Evolutionary conservation across 2,797 vertebrate genomes (phyloP), one percentile per base, ranked within the genome.

Genomic region (Molossus alvarezi): DNA sequence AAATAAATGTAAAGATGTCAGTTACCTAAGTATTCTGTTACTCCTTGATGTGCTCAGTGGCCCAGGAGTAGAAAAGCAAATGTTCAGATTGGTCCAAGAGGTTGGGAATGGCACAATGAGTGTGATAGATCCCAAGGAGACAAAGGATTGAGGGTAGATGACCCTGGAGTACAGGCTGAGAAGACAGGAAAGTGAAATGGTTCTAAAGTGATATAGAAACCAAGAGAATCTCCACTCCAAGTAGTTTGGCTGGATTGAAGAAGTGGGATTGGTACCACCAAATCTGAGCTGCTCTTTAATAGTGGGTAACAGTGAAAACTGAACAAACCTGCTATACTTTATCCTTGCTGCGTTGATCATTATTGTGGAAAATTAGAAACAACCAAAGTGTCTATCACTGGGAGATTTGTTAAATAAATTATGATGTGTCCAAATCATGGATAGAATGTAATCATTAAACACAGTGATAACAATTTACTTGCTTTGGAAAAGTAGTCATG

Each of bases 341-440:
- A 41, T 73, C 90, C 82, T 89, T 27, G 1, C 84, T 95, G 94
- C 90, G 62, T 97, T 69, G 18, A 48, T 90, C 60, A 75, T 69
- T 79, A 48, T 25, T 18, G 48, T 86, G 45, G 86, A 83, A 90
- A 94, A 13, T 14, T 86, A 57, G 41, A 76, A 77, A 57, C 1
- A n/a, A 37, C 29, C 25, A 37, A 37, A 72, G 62, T 60, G 53
- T 90, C 69, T 48, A 20, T 92, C 51, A 55, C 1, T 83, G 86
- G 11, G 18, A 79, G 17, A 69, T 57, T 82, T 82, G 33, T 62
- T 90, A 88, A 84, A 87, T 83, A 83, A 83, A 75, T 72, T 77
- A 41, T 64, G n/a, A 51, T 62, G 9, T 57, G 48, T 60, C 45
- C 60, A 75, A 93, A 87, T 83, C 87, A 75, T 13, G 81, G 10